A percentile compares a stretch with the other conserved stretches of the same genome.
These are phyloP conservation scores for Sterna hirundo DNA, from an alignment of 2,113 vertebrate species.

Conservation along the genomic window DNA sequence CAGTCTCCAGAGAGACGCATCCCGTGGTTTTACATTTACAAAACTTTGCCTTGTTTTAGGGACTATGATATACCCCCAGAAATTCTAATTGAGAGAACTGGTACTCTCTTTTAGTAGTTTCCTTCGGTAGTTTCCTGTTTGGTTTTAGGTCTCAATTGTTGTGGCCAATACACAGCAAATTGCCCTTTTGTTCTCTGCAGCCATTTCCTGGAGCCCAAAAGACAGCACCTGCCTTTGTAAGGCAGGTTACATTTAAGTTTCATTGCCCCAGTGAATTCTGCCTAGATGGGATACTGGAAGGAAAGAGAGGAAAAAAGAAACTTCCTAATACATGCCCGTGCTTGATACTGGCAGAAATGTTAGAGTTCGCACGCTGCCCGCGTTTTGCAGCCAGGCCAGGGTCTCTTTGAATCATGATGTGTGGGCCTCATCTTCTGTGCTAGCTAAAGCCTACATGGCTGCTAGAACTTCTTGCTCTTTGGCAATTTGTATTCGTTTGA, in stretches of 20 bases:
- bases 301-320: not conserved
- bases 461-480: not conserved
- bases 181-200: not conserved
- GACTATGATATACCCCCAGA: not conserved
- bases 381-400: not conserved
- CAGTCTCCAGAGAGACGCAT: not conserved
- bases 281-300: not conserved
- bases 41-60: not conserved
- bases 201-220: not conserved
- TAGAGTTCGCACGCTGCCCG: not conserved
- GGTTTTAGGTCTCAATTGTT: not conserved
- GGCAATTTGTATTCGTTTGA: slow-evolving; percentile 9
- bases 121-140: not conserved
- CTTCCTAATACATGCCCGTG: not conserved
- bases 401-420: not conserved
- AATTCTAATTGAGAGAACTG: not conserved
- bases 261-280: not conserved
- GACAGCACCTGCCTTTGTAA: not conserved
- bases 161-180: not conserved
- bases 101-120: not conserved
- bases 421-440: not conserved
- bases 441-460: not conserved
- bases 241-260: not conserved
- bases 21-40: not conserved
- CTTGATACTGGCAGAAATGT: not conserved